Evolutionary conservation across 2,113 vertebrate species (phyloP), one percentile per base, ranked within the genome.

Genomic region (Tenrec ecaudatus): DNA sequence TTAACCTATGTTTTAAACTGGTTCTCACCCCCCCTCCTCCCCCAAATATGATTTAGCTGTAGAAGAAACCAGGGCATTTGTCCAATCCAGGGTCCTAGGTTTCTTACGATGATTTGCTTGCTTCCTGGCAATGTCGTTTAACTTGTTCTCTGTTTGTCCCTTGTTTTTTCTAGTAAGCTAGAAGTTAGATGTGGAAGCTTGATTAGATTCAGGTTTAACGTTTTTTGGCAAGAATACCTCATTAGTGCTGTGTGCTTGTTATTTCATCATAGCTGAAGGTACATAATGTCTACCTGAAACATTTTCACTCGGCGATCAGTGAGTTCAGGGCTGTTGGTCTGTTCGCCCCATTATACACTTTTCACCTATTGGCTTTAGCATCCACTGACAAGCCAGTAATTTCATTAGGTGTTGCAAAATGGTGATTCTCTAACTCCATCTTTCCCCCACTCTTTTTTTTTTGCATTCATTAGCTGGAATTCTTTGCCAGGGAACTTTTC

Each of bases 161-260:
- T 86, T 89, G 58, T 75, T 71, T 38, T 88, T 94, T 93, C 76
- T 75, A 86, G 71, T 79, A 92, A 82, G 78, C 69, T 79, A 75
- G 53, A 85, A 82, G 40, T 75, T 84, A 81, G 43, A 88, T 78
- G 43, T 83, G 53, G 78, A 82, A 47, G 66, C 69, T 64, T 64
- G 79, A 90, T 92, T 75, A 69, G 43, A 68, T 57, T 84, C 31
- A 40, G 53, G 31, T 43, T 93, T 78, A 81, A 71, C 60, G 47
- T 77, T 82, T 88, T 40, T 85, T 31, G 80, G 64, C 88, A 82
- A 78, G 15, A 25, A 58, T 80, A 75, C 25, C 12, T 82, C 60
- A 82, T 62, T 68, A 75, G 68, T 14, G 25, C 10, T 38, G 10
- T 62, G 5, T 68, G 25, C 33, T 85, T 78, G 27, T 40, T 84